Conservation (phyloP, 2,888 invertebrate species). For the Metopia argyrocephala region DNA sequence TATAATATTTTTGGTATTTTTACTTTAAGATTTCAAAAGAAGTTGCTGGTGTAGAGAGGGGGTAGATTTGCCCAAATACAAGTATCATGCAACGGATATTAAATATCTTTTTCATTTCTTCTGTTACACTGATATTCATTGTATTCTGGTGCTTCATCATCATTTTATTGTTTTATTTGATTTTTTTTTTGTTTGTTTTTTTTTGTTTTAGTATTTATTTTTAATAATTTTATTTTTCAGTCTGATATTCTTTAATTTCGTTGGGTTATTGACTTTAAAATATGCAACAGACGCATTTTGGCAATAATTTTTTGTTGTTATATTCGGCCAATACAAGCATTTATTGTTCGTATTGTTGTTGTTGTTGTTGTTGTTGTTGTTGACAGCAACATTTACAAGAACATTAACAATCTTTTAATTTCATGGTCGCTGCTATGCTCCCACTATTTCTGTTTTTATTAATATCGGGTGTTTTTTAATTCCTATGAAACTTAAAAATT, state of each 20-base stretch:
- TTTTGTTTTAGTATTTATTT: constrained; percentile 48
- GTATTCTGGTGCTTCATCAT: constrained; percentile 53
- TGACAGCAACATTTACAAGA: constrained; percentile 4
- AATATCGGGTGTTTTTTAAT: too few species aligned
- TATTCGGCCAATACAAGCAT: constrained; percentile 58
- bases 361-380: constrained; percentile 22
- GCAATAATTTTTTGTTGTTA: constrained; percentile 30
- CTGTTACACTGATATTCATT: too few species aligned
- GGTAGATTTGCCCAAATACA: constrained; percentile 34
- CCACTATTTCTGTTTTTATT: neutral
- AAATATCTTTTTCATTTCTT: constrained; percentile 50
- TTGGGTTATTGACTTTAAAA: constrained; percentile 65
- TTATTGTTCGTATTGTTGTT: constrained; percentile 28
- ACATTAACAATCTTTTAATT: neutral
- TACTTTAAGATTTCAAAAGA: too few species aligned
- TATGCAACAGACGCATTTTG: constrained; percentile 64
- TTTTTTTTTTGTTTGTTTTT: constrained; percentile 17
- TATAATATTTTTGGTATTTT: too few species aligned
- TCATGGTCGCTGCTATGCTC: neutral
- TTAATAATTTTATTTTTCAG: too few species aligned
- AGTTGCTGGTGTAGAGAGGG: neutral
- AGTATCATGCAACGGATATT: constrained; percentile 62
- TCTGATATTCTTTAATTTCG: constrained; percentile 46
- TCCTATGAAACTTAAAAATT: too few species aligned
- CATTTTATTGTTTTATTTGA: constrained; percentile 49